Percentiles rank a stretch among this genome's conserved stretches.
phyloP scores from a whole-genome alignment of 2,888 invertebrate species.

The Stenodema calcarata region DNA sequence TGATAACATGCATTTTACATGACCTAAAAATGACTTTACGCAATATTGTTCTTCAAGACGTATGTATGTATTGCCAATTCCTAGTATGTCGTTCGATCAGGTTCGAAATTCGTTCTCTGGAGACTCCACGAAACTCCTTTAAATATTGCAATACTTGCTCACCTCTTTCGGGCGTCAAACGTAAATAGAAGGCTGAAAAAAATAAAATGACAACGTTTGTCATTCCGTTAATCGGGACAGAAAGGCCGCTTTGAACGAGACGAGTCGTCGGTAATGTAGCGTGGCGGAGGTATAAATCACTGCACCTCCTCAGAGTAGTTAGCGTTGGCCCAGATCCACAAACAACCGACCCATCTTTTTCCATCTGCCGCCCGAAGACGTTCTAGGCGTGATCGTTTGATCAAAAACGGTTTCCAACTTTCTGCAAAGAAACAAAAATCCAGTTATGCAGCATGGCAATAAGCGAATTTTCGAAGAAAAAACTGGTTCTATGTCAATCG shows the following conservation, averaged over 20 bases:
- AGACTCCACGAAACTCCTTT: too few species aligned
- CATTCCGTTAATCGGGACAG: slow-evolving; percentile 14
- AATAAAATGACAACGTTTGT: not conserved
- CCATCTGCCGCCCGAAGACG: not conserved
- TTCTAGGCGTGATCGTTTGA: not conserved
- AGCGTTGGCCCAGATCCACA: slow-evolving; percentile 15
- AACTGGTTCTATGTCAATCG: too few species aligned
- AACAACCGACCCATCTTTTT: slow-evolving; percentile 16
- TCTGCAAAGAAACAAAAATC: not conserved
- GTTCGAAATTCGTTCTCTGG: too few species aligned
- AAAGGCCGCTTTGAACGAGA: not conserved
- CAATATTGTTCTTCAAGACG: too few species aligned
- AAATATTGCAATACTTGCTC: not conserved
- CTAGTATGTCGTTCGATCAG: too few species aligned
- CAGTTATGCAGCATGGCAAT: too few species aligned
- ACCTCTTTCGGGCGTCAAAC: not conserved
- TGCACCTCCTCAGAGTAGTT: not conserved
- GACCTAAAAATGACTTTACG: too few species aligned
- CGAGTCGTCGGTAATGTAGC: slow-evolving; percentile 3
- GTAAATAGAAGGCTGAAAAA: not conserved
- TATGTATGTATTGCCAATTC: too few species aligned
- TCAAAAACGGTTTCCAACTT: not conserved
- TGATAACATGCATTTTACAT: too few species aligned
- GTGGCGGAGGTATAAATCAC: slow-evolving; percentile 1
- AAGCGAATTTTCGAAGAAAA: too few species aligned